Conservation (phyloP, 1,140 invertebrate genomes). For the Amphibalanus amphitrite region DNA sequence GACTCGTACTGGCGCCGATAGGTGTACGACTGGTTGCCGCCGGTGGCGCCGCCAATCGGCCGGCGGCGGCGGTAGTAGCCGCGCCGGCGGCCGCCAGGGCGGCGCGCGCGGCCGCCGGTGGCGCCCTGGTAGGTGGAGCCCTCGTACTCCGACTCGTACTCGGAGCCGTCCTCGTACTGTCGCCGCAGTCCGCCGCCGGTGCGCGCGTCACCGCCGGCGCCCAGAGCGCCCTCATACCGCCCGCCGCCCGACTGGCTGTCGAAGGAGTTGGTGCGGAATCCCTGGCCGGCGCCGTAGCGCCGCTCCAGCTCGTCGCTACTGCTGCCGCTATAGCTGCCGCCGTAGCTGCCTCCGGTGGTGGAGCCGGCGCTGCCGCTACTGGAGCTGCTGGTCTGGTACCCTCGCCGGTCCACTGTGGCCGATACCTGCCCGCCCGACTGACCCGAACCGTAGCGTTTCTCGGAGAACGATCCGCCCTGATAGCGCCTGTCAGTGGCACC, state of each 20-base stretch:
- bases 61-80: conserved; percentile 50
- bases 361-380: too few relatives aligned
- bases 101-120: conserved; percentile 4
- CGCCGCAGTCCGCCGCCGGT: not conserved
- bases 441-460: too few relatives aligned
- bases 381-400: not conserved
- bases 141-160: conserved; percentile 10
- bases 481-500: too few relatives aligned
- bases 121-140: not conserved
- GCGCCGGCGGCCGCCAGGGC: conserved; percentile 38
- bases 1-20: conserved; percentile 21
- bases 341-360: too few relatives aligned
- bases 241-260: not conserved
- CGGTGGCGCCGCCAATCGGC: conserved; percentile 33
- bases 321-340: not conserved
- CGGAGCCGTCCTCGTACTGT: conserved; percentile 3
- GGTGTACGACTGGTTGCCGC: conserved; percentile 41
- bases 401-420: not conserved
- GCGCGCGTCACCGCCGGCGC: not conserved
- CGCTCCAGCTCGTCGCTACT: not conserved
- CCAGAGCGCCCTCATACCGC: not conserved
- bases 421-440: too few relatives aligned
- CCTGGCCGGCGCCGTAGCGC: not conserved
- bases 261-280: not conserved
- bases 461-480: too few relatives aligned